Evolutionary conservation across 2,888 invertebrate genomes (phyloP).

Genomic region (Scelioninae gen. 2): DNA sequence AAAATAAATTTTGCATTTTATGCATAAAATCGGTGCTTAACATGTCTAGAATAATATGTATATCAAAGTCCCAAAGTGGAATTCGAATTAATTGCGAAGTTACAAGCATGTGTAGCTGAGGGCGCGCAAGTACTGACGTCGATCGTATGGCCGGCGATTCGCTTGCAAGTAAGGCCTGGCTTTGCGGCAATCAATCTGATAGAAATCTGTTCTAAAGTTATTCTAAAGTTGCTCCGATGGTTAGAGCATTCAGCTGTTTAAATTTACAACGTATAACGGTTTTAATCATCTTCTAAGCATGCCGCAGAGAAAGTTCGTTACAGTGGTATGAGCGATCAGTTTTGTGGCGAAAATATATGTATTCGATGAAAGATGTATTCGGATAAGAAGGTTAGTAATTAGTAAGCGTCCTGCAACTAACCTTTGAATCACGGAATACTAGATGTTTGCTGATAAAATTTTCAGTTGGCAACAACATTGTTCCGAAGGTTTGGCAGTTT

Average conservation of each 20-base stretch:
- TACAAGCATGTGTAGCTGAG: constrained; percentile 11
- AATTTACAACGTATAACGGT: background rate
- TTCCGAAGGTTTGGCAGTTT: too few relatives aligned
- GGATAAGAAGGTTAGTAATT: background rate
- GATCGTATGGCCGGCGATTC: background rate
- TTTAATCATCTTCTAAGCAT: background rate
- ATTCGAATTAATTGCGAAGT: constrained; percentile 24
- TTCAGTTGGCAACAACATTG: too few relatives aligned
- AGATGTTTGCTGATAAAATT: too few relatives aligned
- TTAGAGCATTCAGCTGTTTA: too few relatives aligned
- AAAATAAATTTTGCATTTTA: constrained; percentile 20
- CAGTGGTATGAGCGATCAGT: too few relatives aligned
- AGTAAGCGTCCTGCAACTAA: constrained; percentile 5
- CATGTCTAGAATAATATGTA: constrained; percentile 30
- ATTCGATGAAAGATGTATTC: too few relatives aligned
- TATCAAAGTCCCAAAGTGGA: constrained; percentile 23
- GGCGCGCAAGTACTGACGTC: background rate
- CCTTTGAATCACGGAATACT: too few relatives aligned
- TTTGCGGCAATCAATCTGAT: background rate
- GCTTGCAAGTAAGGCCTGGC: background rate
- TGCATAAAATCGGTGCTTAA: constrained; percentile 13
- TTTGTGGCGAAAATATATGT: background rate
- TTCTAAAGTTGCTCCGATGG: too few relatives aligned
- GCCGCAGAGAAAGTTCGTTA: too few relatives aligned
- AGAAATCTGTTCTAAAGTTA: background rate